Evolutionary conservation across 2,797 vertebrate species (phyloP), one percentile per base, ranked within the genome.

Genomic region (Clarias platycephalus): DNA sequence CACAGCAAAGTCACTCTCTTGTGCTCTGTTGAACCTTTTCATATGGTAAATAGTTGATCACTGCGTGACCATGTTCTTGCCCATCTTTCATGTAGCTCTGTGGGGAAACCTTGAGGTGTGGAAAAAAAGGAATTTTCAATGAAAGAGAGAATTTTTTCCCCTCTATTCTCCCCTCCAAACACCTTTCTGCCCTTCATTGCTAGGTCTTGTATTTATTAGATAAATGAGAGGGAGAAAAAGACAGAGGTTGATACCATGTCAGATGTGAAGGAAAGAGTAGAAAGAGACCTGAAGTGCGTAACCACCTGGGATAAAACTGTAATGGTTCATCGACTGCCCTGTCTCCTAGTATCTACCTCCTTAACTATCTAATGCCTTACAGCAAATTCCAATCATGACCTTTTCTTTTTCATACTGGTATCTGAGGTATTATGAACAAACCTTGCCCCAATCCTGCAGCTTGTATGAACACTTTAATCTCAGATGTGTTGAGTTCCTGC

Each of bases 41-140:
- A 95, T 95, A 96, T 96, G 95, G 93, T 95, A 96, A 95, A 93
- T 92, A 96, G 94, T 91, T 93, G 93, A 95, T 95, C 93, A 92
- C 93, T 92, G 92, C 94, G 94, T 94, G 94, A 93, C 93, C 95
- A 92, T 92, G 93, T 92, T 94, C 93, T 95, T 93, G 93, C 92
- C 93, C 90, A 92, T 89, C 95, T 95, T 95, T 95, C 94, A 96
- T 94, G 93, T 93, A 88, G 90, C 93, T 94, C 93, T 91, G 91
- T 93, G 93, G 93, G 93, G 93, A 93, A 94, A 95, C 94, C 94
- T 94, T 94, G 93, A 94, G 94, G 93, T 95, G 91, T 86, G 91
- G 93, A 95, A 95, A 91, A 95, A 93, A 95, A 83, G 89, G 94
- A 95, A 95, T 96, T 93, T 94, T 95, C 94, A 92, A 96, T 96